A percentile compares a stretch with the other conserved stretches of the same genome.
Conservation (phyloP, 2,888 invertebrate species). For the Lycophotia porphyrea region DNA sequence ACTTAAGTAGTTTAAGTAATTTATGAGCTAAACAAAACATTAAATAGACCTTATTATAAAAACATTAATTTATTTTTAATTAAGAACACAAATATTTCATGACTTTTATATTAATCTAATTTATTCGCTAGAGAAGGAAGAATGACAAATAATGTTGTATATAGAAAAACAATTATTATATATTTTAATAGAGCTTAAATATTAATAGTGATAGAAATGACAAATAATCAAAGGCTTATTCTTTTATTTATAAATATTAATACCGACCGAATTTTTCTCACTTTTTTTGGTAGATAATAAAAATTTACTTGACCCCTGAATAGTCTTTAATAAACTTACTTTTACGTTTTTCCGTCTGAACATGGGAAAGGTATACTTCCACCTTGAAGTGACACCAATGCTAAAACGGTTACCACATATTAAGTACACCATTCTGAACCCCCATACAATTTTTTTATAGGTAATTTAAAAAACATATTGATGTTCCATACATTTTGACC, state of each 20-base stretch:
- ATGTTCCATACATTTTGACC: no score
- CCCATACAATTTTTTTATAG: no score
- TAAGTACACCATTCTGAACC: no score
- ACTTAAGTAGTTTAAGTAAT: not conserved
- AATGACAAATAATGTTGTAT: constrained; percentile 33
- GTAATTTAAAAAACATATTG: no score
- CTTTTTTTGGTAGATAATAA: constrained; percentile 1
- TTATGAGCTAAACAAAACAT: constrained; percentile 14
- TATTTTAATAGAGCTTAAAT: constrained; percentile 24
- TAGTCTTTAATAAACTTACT: not conserved
- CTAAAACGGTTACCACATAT: no score
- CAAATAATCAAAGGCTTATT: not conserved
- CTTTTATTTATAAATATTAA: not conserved
- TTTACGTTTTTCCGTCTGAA: not conserved
- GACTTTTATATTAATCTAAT: constrained; percentile 25
- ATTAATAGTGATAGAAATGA: not conserved
- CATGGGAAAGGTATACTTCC: not conserved
- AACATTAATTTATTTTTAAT: constrained; percentile 8
- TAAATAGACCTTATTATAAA: constrained; percentile 2
- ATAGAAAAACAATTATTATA: constrained; percentile 16
- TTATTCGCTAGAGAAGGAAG: constrained; percentile 46
- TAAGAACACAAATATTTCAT: constrained; percentile 44
- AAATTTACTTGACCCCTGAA: not conserved
- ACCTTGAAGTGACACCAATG: no score
- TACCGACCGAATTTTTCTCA: not conserved